Conservation (phyloP, 1,140 invertebrate genomes). For the Trigoniulus corallinus region DNA sequence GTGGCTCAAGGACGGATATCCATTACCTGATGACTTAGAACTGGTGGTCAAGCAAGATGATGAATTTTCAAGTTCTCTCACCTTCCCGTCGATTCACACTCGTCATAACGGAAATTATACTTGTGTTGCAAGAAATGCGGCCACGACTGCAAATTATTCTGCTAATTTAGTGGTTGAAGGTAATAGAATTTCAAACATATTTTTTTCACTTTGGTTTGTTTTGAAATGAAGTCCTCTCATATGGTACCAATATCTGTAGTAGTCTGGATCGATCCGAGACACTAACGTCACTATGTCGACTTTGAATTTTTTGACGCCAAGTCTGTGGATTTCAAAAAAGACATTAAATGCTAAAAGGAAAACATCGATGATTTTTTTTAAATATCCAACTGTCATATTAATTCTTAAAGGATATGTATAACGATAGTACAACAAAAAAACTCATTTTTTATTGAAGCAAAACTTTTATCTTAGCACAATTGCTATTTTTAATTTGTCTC, state of each 20-base stretch:
- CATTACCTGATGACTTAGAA: conserved; percentile 21
- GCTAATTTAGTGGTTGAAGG: conserved; percentile 14
- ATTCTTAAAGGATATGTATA: too few species aligned
- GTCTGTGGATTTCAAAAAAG: background rate
- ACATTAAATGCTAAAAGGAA: too few species aligned
- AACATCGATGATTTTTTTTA: too few species aligned
- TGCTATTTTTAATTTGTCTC: too few species aligned
- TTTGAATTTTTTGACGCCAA: background rate
- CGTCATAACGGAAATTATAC: conserved; percentile 24
- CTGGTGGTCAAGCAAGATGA: conserved; percentile 21
- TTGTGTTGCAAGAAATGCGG: conserved; percentile 22
- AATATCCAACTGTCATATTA: too few species aligned
- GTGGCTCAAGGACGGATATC: conserved; percentile 27
- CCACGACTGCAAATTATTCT: conserved; percentile 9
- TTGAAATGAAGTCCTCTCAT: too few species aligned
- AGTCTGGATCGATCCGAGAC: background rate
- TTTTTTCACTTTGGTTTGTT: background rate
- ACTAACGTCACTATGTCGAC: background rate
- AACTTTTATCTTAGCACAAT: too few species aligned
- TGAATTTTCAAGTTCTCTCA: conserved; percentile 9
- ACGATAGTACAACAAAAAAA: too few species aligned
- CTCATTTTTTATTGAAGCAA: too few species aligned
- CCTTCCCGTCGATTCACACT: conserved; percentile 11
- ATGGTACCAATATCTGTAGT: too few species aligned
- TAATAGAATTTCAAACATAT: conserved; percentile 6